Base-by-base conservation (phyloP, 2,113 vertebrate species). In the Coptodon bakossiorum region DNA sequence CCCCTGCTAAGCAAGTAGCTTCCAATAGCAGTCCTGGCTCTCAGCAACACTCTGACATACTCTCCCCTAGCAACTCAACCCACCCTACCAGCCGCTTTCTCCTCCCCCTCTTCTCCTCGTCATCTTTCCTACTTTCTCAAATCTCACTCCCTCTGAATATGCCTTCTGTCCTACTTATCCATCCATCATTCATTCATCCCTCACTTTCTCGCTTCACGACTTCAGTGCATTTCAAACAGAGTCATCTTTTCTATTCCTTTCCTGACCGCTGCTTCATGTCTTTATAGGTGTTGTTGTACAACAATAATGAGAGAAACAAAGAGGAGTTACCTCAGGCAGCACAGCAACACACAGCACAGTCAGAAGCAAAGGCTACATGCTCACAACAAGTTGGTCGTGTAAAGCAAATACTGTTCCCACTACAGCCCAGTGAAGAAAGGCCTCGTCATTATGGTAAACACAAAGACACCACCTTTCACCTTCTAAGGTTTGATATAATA, bases 11-110 rank as follows among this genome's bases (percentile, higher is more conserved):
- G 92, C 92, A 91, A 91, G 91, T 83, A 89, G 91, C 92, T 87
- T 94, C 93, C 93, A 93, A 95, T 94, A 89, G 92, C 90, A 94
- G 93, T 85, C 88, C 87, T 59, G 57, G 84, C 85, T 92, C 90
- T 90, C 87, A 87, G 90, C 86, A 91, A 91, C 89, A 84, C 84
- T 84, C 88, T 90, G 80, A 92, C 92, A 89, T 86, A 86, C 90
- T 94, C 87, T 94, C 92, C 93, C 95, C 90, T 94, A 95, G 94
- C 95, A 96, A 95, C 93, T 83, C 88, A 92, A 89, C 83, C 88
- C 88, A 91, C 87, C 79, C 88, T 86, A 82, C 83, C 90, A 86
- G 80, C 59, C 57, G 6, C 86, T 48, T 56, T 61, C 90, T 82
- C 89, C 90, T 88, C 91, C 91, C 85, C 87, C 84, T 89, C 85